These are phyloP conservation scores for Eublepharis macularius DNA, from an alignment of 2,113 vertebrate genomes.

Conservation along the genomic window DNA sequence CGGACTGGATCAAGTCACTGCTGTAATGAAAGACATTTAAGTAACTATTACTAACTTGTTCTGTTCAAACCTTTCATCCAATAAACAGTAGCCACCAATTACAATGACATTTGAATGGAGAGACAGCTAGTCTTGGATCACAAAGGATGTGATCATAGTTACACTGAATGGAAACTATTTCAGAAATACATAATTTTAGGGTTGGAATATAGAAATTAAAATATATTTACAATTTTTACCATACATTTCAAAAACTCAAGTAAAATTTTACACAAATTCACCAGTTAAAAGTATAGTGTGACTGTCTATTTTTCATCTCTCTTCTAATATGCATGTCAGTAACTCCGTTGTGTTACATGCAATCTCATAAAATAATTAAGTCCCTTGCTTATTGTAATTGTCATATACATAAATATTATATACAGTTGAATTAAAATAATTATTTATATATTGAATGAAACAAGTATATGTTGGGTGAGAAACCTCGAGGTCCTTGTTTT, in stretches of 20 bases:
- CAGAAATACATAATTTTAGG: neutral
- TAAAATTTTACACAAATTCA: neutral
- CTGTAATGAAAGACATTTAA: neutral
- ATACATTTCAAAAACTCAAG: too few species aligned
- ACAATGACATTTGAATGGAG: neutral
- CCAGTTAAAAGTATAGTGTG: neutral
- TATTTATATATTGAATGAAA: conserved; percentile 70
- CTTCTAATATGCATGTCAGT: neutral
- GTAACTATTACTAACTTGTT: neutral
- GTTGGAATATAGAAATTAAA: too few species aligned
- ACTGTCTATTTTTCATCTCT: too few species aligned
- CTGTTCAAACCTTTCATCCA: neutral
- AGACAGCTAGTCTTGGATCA: neutral
- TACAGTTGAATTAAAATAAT: conserved; percentile 75
- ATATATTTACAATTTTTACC: too few species aligned
- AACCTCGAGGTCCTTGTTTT: conserved; percentile 67
- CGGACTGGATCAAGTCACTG: too few species aligned
- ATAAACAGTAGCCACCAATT: neutral
- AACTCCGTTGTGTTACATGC: conserved; percentile 4
- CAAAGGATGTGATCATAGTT: neutral
- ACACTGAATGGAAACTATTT: neutral
- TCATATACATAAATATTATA: conserved; percentile 66
- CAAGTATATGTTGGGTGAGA: conserved; percentile 68
- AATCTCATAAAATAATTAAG: conserved; percentile 44
- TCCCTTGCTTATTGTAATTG: conserved; percentile 59